Evolutionary conservation across 2,888 invertebrate species (phyloP).

Genomic region (Eutolmus rufibarbis): DNA sequence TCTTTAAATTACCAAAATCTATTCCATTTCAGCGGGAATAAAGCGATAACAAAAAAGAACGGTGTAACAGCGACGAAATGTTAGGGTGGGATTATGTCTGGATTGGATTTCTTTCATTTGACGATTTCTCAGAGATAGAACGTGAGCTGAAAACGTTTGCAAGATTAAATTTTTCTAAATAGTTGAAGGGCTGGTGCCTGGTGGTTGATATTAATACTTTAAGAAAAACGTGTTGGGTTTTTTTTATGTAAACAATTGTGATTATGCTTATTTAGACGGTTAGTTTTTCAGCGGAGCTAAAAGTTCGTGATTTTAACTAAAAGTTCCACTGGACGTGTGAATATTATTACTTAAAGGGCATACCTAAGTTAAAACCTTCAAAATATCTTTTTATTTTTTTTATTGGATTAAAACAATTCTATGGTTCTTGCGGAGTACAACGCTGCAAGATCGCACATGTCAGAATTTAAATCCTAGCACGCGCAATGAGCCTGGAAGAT

Average conservation of each 20-base stretch:
- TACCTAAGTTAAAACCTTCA: too few species aligned
- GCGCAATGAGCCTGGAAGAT: too few species aligned
- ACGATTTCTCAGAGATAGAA: background rate
- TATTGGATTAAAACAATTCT: too few species aligned
- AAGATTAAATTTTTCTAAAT: background rate
- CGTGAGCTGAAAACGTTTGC: background rate
- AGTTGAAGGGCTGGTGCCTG: background rate
- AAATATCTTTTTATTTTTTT: too few species aligned
- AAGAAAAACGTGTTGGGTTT: background rate
- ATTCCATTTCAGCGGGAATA: slow-evolving; percentile 1
- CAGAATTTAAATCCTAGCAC: too few species aligned
- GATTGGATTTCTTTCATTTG: background rate
- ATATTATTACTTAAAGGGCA: too few species aligned
- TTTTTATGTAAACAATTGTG: background rate
- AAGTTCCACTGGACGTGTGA: too few species aligned
- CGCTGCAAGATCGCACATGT: too few species aligned
- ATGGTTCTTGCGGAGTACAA: too few species aligned
- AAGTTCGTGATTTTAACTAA: too few species aligned
- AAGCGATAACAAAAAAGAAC: background rate
- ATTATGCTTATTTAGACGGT: background rate
- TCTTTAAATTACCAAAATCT: background rate
- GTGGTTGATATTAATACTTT: background rate
- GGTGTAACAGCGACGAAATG: background rate
- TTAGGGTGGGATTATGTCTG: background rate
- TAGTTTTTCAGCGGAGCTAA: too few species aligned